phyloP scores from a whole-genome alignment of 2,797 vertebrate species.

The Pelobates cultripes region DNA sequence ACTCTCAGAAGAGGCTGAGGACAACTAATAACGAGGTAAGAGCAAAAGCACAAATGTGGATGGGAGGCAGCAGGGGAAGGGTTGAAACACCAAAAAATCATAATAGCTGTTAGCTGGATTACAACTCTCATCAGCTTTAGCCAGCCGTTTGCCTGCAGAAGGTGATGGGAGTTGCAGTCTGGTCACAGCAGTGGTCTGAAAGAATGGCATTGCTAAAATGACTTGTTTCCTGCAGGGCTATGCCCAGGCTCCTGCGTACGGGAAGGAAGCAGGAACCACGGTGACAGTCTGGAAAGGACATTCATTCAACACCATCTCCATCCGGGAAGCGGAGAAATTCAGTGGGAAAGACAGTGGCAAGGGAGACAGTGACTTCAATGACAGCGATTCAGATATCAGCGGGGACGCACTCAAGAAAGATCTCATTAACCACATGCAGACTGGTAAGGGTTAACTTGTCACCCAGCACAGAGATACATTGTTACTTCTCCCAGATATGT shows the following conservation, averaged over 20 bases:
- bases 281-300: slow-evolving; percentile 95
- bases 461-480: not conserved
- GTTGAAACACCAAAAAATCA: not conserved
- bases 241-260: slow-evolving; percentile 80
- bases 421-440: slow-evolving; percentile 84
- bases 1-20: slow-evolving; percentile 82
- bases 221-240: slow-evolving; percentile 75
- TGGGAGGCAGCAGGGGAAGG: not conserved
- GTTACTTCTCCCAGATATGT: not conserved
- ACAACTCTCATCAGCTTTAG: not conserved
- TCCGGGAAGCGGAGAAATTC: slow-evolving; percentile 89
- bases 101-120: not conserved
- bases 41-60: not conserved
- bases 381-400: slow-evolving; percentile 95
- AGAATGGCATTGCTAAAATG: not conserved
- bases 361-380: slow-evolving; percentile 97
- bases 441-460: slow-evolving; percentile 73
- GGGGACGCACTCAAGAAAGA: slow-evolving; percentile 92
- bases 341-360: slow-evolving; percentile 98
- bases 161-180: not conserved
- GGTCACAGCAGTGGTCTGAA: not conserved
- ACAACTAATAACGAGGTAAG: slow-evolving; percentile 83
- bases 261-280: slow-evolving; percentile 82
- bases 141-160: not conserved
- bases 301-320: slow-evolving; percentile 90